Percentiles rank a stretch among this genome's conserved stretches.
Evolutionary conservation across 2,888 invertebrate species (phyloP).

Genomic region (Pyrochroa serraticornis): DNA sequence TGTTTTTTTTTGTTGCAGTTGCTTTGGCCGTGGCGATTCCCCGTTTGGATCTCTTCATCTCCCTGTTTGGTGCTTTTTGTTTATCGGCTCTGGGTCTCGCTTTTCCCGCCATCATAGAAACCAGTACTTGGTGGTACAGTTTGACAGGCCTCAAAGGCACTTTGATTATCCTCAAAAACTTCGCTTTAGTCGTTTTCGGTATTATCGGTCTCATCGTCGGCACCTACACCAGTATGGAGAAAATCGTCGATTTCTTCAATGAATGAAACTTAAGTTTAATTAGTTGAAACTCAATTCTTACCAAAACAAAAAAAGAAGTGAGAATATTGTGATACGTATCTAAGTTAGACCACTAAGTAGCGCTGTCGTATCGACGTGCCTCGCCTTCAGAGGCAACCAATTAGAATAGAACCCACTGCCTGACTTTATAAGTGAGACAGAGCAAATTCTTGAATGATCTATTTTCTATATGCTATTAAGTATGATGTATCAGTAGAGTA

Average conservation of each 20-base stretch:
- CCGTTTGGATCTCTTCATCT: constrained; percentile 79
- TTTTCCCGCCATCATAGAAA: constrained; percentile 88
- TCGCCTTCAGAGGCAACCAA: no score
- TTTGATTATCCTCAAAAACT: constrained; percentile 61
- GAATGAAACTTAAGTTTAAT: constrained; percentile 5
- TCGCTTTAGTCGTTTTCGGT: constrained; percentile 65
- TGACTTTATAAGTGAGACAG: no score
- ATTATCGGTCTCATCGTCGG: constrained; percentile 69
- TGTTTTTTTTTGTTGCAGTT: constrained; percentile 64
- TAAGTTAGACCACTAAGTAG: no score
- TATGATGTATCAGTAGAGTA: no score
- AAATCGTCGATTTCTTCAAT: constrained; percentile 58
- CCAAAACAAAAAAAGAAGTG: background rate
- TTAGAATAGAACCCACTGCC: no score
- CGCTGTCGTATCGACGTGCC: no score
- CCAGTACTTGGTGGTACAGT: constrained; percentile 79
- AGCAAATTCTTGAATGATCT: no score
- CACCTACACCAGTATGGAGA: constrained; percentile 67
- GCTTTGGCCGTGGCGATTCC: constrained; percentile 84
- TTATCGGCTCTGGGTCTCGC: constrained; percentile 86
- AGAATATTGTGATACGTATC: background rate
- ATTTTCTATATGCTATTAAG: no score
- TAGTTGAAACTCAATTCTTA: background rate
- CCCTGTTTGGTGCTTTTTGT: constrained; percentile 85
- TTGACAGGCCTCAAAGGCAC: constrained; percentile 61